Evolutionary conservation across 2,113 vertebrate species (phyloP), one percentile per base, ranked within the genome.

Genomic region (Ondatra zibethicus): DNA sequence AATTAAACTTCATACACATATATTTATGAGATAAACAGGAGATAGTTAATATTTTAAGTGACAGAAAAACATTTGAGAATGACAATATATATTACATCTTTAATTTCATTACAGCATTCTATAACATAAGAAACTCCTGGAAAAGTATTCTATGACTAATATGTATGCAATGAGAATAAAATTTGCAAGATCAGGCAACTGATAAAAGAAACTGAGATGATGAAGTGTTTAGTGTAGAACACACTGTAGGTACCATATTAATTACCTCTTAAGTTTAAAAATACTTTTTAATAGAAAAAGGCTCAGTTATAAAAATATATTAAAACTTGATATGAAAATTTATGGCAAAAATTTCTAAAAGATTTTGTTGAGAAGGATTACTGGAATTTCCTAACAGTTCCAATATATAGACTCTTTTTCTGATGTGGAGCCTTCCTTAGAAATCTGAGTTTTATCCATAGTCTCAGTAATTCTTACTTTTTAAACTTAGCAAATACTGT

Each of bases 1-100:
- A 45, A 61, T 0, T 36, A 80, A 7, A 55, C 0, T 31, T 52
- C 14, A 36, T 23, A 72, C 0, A 29, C 1, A 19, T 36, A 10
- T 39, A 36, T 88, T 82, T 45, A 61, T 42, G 9, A 61, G 42
- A 55, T 88, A 65, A 33, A 1, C 31, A 12, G 17, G 4, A 55
- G 21, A 70, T 29, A 66, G 2, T 70, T 76, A 42, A 33, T 47
- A 58, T 82, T 16, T 80, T 19, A 86, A 89, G n/a, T n/a, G 21
- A n/a, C 17, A 65, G 21, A 36, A 4, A 6, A 36, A 1, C 7
- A 27, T 27, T 1, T 91, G 14, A 68, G 25, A 63, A 4, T 63
- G 19, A 63, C 5, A 23, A 5, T 55, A 31, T 36, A 2, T 66
- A 13, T 70, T 92, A 33, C 27, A 31, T 42, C 76, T 80, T 52